Percentiles rank a stretch among this genome's conserved stretches.
These are phyloP conservation scores for Leptocoma aspasia DNA, from an alignment of 2,113 vertebrate species.

Conservation along the genomic window DNA sequence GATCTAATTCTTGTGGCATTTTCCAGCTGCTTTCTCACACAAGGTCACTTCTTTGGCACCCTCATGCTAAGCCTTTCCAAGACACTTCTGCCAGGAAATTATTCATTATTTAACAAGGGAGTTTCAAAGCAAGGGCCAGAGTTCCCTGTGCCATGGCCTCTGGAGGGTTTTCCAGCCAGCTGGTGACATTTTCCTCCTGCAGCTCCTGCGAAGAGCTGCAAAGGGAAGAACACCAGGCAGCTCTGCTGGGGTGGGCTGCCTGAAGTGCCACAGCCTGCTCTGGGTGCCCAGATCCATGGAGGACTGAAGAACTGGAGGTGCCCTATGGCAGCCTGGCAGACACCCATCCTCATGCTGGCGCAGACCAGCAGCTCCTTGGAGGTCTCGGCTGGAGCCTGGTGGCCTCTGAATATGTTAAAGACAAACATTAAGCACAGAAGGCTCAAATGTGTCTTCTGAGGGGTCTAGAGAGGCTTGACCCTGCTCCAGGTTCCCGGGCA, in stretches of 20 bases:
- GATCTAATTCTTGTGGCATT: background rate
- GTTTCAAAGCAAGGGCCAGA: background rate
- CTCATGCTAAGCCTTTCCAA: background rate
- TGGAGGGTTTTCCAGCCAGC: background rate
- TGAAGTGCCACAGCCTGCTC: background rate
- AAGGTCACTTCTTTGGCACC: background rate
- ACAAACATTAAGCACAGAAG: background rate
- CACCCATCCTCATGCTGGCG: background rate
- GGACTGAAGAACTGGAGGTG: background rate
- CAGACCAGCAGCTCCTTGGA: background rate
- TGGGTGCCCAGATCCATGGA: background rate
- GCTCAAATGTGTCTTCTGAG: background rate
- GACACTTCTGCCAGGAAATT: background rate
- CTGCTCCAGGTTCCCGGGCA: background rate
- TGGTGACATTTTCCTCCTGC: slow-evolving; percentile 18
- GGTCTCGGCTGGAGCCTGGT: background rate
- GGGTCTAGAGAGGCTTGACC: background rate
- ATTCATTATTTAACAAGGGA: background rate
- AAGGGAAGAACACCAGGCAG: background rate
- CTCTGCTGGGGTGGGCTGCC: background rate
- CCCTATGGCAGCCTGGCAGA: background rate
- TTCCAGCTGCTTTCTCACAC: background rate
- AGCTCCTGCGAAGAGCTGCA: background rate
- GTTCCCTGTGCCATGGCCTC: background rate
- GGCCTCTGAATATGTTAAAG: background rate